Evolutionary conservation across 2,797 vertebrate species (phyloP).

Genomic region (Cirrhinus mrigala): DNA sequence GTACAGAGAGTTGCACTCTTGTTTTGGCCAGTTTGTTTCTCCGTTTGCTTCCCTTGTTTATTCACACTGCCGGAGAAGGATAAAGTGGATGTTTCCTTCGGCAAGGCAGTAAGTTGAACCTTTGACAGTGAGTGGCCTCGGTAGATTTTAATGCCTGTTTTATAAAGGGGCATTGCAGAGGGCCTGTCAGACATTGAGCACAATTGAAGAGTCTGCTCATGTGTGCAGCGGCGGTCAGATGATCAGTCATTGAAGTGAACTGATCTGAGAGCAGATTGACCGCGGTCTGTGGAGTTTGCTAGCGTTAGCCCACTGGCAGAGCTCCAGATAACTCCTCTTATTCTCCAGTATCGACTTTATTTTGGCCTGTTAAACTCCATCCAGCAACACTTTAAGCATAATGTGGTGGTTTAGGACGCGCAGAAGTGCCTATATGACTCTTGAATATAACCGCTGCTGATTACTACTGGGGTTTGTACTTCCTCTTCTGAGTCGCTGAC

Average conservation of each 20-base stretch:
- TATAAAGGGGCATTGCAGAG: background rate
- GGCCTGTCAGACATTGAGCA: conserved; percentile 28
- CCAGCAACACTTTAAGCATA: conserved; percentile 27
- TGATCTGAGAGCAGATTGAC: conserved; percentile 53
- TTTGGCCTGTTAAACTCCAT: conserved; percentile 3
- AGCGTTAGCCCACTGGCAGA: conserved; percentile 3
- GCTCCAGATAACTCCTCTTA: conserved; percentile 30
- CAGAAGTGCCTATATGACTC: background rate
- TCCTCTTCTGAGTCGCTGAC: conserved; percentile 1
- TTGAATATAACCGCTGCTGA: conserved; percentile 17
- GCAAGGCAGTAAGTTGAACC: conserved; percentile 25
- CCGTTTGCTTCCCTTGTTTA: conserved; percentile 71
- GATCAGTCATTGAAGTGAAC: conserved; percentile 34
- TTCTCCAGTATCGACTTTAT: conserved; percentile 6
- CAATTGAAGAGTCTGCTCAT: conserved; percentile 29
- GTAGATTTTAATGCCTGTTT: conserved; percentile 31
- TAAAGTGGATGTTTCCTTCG: conserved; percentile 26
- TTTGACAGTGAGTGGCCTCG: conserved; percentile 40
- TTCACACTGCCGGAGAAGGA: conserved; percentile 45
- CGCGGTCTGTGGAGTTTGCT: conserved; percentile 54
- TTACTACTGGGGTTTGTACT: conserved; percentile 14
- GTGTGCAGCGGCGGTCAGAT: conserved; percentile 31
- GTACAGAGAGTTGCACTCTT: conserved; percentile 69
- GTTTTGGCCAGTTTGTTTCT: conserved; percentile 74
- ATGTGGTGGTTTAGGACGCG: background rate